phyloP scores from a whole-genome alignment of 2,888 invertebrate species.

The Cosmorhoe ocellata region DNA sequence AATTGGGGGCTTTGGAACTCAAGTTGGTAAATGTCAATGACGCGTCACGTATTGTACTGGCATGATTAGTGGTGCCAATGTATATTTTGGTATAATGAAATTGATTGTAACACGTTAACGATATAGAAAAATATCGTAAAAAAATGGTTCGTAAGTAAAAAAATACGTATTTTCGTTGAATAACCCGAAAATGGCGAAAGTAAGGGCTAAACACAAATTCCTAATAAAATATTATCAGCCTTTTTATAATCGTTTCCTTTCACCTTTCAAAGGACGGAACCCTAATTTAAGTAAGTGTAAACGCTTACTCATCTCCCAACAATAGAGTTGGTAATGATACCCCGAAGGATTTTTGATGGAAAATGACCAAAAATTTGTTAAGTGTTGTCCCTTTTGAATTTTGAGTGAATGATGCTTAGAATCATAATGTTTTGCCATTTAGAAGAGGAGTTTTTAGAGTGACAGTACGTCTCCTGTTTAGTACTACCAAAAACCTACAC shows the following conservation, averaged over 20 bases:
- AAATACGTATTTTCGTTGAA: background rate
- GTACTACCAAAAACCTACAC: no score
- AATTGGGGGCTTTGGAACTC: no score
- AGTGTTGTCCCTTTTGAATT: background rate
- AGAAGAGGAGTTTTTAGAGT: background rate
- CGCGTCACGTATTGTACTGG: no score
- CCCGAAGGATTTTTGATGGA: conserved; percentile 11
- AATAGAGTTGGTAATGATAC: conserved; percentile 15
- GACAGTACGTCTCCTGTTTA: no score
- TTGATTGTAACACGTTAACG: no score
- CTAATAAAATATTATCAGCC: conserved; percentile 8
- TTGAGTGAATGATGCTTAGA: background rate
- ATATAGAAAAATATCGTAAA: background rate
- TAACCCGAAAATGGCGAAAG: background rate
- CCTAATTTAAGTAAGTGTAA: conserved; percentile 20
- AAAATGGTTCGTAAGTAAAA: no score
- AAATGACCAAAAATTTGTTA: conserved; percentile 15
- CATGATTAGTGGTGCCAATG: no score
- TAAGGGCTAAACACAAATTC: background rate
- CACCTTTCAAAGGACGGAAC: conserved; percentile 14
- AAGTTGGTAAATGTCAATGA: no score
- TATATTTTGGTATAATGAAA: no score
- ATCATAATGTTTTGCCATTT: background rate
- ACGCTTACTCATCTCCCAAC: conserved; percentile 22
- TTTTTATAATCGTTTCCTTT: conserved; percentile 19